Conservation (phyloP, 2,113 vertebrate species). For the Lepisosteus oculatus region DNA sequence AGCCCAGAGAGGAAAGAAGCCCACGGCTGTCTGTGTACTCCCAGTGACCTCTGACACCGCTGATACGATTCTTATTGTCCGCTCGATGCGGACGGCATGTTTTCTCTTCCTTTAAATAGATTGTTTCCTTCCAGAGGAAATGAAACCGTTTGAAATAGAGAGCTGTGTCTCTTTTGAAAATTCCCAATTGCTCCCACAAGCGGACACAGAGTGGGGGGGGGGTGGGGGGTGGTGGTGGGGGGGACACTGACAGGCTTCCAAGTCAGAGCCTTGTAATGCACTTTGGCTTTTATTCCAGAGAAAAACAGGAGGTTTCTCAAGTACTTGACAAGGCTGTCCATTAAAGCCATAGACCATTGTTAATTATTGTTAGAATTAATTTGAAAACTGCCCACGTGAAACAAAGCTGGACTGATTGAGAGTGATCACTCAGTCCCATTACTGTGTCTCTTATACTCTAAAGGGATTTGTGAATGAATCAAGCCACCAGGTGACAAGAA, state of each 20-base stretch:
- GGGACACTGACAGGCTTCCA: slow-evolving; percentile 53
- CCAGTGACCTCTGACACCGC: slow-evolving; percentile 35
- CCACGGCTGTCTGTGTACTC: neutral
- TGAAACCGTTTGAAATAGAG: slow-evolving; percentile 47
- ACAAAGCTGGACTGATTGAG: no score
- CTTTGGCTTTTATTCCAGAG: slow-evolving; percentile 2
- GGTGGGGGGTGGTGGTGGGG: slow-evolving; percentile 15
- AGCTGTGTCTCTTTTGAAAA: slow-evolving; percentile 56
- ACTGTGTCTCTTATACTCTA: no score
- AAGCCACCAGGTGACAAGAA: no score
- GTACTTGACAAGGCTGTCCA: neutral
- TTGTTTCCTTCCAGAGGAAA: slow-evolving; percentile 58
- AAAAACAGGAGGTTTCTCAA: neutral
- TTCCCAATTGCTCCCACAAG: slow-evolving; percentile 57
- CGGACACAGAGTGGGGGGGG: slow-evolving; percentile 45
- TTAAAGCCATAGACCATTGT: no score
- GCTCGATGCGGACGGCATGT: slow-evolving; percentile 41
- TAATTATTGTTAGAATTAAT: no score
- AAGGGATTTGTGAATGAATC: no score
- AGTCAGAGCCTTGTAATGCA: slow-evolving; percentile 39
- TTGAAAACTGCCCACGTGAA: no score
- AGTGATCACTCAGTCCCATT: no score
- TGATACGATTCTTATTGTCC: slow-evolving; percentile 47
- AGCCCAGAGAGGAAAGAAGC: neutral
- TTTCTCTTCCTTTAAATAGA: slow-evolving; percentile 58